phyloP scores from a whole-genome alignment of 2,797 vertebrate genomes.

The Psittacula derbiana region DNA sequence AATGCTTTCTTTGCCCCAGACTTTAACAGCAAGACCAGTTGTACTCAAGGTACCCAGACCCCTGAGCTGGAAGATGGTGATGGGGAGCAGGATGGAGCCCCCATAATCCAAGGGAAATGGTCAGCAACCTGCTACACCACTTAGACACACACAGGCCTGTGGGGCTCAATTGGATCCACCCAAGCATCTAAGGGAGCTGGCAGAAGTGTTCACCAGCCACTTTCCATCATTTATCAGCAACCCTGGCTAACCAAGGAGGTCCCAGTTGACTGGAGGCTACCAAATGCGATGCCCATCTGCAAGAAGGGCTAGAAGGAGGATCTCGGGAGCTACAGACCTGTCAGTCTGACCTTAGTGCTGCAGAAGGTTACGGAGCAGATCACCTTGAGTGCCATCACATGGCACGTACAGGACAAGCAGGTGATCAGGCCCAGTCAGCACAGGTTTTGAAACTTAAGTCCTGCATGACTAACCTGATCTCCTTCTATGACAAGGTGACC shows the following conservation, averaged over 20 bases:
- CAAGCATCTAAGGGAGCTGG: background rate
- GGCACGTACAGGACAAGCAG: background rate
- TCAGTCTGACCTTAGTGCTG: background rate
- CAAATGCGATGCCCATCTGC: accelerated
- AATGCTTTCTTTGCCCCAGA: background rate
- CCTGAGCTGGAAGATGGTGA: background rate
- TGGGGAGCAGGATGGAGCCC: background rate
- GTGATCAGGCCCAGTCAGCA: background rate
- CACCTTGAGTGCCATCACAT: accelerated
- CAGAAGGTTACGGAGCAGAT: background rate
- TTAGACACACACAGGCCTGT: background rate
- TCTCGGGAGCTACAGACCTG: background rate
- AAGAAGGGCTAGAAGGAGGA: background rate
- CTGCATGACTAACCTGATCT: background rate
- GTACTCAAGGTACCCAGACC: accelerated
- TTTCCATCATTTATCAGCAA: background rate
- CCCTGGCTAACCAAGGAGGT: background rate
- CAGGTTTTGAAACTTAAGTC: background rate
- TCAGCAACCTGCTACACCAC: background rate
- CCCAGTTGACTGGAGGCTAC: background rate
- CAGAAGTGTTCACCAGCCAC: background rate
- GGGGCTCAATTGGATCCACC: background rate
- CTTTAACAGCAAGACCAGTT: background rate
- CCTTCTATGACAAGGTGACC: background rate
- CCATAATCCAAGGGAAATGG: background rate